Conservation (phyloP, 2,888 invertebrate genomes). For the Oscheius sp. region DNA sequence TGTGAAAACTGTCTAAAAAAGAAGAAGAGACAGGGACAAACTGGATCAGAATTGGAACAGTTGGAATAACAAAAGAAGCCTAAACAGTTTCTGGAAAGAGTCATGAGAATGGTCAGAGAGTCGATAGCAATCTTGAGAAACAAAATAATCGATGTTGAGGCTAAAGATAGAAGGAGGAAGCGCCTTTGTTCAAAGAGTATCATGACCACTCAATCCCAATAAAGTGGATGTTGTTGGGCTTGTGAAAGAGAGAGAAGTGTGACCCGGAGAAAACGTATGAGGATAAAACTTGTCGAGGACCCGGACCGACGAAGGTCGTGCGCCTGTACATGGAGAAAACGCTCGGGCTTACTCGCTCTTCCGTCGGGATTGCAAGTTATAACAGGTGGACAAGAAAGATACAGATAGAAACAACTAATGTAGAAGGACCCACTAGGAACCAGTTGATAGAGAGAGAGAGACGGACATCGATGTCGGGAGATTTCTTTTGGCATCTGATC, state of each 20-base stretch:
- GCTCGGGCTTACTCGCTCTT: no score
- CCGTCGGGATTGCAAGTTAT: no score
- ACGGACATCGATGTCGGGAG: no score
- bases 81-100: neutral
- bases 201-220: neutral
- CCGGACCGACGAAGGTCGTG: constrained; percentile 25
- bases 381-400: no score
- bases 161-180: neutral
- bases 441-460: no score
- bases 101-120: neutral
- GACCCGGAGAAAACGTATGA: constrained; percentile 22
- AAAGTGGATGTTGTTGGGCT: constrained; percentile 15
- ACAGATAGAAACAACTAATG: no score
- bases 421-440: no score
- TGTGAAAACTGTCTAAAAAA: constrained; percentile 5
- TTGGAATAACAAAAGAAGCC: neutral
- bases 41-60: neutral
- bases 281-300: constrained; percentile 34
- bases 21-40: neutral
- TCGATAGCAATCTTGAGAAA: neutral
- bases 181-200: neutral
- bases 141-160: neutral
- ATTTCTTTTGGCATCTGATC: no score
- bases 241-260: constrained; percentile 5
- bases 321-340: no score